These are phyloP conservation scores for Cheirogaleus medius DNA, from an alignment of 2,113 vertebrate species.

Conservation along the genomic window DNA sequence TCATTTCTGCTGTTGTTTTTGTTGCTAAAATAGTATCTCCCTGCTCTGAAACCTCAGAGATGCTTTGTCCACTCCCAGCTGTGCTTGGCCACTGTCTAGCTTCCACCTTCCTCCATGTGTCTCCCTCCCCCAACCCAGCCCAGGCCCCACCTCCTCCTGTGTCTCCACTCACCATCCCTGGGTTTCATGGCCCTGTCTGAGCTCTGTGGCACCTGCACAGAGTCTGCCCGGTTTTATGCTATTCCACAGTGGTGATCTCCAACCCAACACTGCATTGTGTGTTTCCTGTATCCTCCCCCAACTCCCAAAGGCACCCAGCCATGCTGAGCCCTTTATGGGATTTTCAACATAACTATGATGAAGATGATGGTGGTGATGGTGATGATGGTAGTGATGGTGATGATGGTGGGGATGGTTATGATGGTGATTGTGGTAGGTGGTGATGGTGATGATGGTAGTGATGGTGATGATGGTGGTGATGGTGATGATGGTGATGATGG, in stretches of 20 bases:
- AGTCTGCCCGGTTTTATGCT: background rate
- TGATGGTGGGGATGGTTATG: fast-evolving
- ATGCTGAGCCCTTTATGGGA: background rate
- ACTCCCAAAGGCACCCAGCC: fast-evolving
- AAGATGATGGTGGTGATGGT: background rate
- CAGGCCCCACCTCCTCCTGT: background rate
- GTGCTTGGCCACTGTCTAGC: background rate
- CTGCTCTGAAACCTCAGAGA: background rate
- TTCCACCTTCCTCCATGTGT: fast-evolving
- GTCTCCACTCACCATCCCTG: background rate
- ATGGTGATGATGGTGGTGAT: too few relatives aligned
- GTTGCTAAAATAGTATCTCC: background rate
- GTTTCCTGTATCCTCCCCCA: background rate
- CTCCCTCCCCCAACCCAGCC: fast-evolving
- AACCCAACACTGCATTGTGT: too few relatives aligned
- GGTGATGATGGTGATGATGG: too few relatives aligned
- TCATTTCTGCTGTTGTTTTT: fast-evolving
- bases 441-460: fast-evolving
- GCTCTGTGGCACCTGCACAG: background rate
- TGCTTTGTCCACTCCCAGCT: fast-evolving
- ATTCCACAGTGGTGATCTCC: too few relatives aligned
- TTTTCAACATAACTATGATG: fast-evolving
- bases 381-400: fast-evolving
- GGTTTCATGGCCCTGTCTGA: background rate
- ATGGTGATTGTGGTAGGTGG: fast-evolving